Conservation (phyloP, 2,113 vertebrate species). For the Pomatostomus ruficeps region DNA sequence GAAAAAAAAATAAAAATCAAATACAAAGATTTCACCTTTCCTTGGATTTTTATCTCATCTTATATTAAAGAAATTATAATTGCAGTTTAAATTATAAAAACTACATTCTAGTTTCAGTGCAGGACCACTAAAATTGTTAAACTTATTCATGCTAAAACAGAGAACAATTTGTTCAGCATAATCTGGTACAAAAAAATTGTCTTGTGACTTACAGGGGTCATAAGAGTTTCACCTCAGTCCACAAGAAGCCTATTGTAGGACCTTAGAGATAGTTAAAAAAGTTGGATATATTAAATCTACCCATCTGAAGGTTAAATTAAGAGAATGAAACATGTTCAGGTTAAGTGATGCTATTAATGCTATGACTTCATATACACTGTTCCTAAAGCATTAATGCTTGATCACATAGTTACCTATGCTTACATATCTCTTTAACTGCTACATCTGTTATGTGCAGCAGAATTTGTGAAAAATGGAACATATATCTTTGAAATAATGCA, state of each 20-base stretch:
- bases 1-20: background rate
- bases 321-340: conserved; percentile 13
- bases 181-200: conserved; percentile 52
- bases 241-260: background rate
- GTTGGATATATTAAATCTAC: conserved; percentile 14
- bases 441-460: background rate
- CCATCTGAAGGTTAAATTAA: conserved; percentile 35
- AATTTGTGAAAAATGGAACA: background rate
- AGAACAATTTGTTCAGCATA: conserved; percentile 59
- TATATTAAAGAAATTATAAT: conserved; percentile 36
- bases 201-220: conserved; percentile 32
- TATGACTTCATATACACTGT: background rate
- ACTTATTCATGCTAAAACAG: conserved; percentile 43
- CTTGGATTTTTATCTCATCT: conserved; percentile 18
- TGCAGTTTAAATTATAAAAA: conserved; percentile 44
- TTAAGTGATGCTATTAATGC: conserved; percentile 23
- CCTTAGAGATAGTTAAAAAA: conserved; percentile 27
- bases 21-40: conserved; percentile 4
- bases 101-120: background rate
- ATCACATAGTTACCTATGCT: background rate
- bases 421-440: background rate
- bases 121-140: conserved; percentile 26
- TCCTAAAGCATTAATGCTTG: background rate
- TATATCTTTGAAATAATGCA: background rate
- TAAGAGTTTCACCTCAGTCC: conserved; percentile 16